Evolutionary conservation across 2,888 invertebrate genomes (phyloP), one percentile per base, ranked within the genome.

Genomic region (Watsonalla cultraria): DNA sequence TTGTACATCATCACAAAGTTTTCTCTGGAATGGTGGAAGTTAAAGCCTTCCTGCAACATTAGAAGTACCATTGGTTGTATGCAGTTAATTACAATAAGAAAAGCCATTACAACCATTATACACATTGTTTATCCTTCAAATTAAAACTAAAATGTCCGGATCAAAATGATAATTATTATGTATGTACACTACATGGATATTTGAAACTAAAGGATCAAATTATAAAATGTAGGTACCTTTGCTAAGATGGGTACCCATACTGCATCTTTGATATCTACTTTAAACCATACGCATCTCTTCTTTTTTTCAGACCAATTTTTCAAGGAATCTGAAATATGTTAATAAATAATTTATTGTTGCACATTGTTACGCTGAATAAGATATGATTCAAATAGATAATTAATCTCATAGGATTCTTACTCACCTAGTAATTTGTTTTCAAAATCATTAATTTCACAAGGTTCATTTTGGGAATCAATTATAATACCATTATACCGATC

Each of bases 1-100:
- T 93, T 93, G 68, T 93, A 95, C 92, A 98, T 92, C 91, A 94
- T 94, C 0, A 97, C 95, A 80, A 93, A 95, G 39, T 94, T 93
- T 53, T 94, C 92, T 71, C 94, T 93, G 0, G 97, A 96, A 86
- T 98, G 97, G 80, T 98, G 98, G 76, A 95, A 98, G 65, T 94
- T 94, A 78, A 98, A 98, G 14, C 96, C 96, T 74, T 93, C 92
- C 93, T 96, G 80, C 55, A 72, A 50, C 42, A 24, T 24, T 24
- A 51, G 53, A 53, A 51, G 53, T 51, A 35, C 24, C 24, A 24
- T 24, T 24, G 24, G 24, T 24, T 2, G 1, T 24, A 24, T 24
- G 24, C 24, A 24, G 24, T 24, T 24, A 2, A 24, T 24, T 9
- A 56, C 45, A 37, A 24, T 14, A 56, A 53, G 50, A 34, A 15